These are phyloP conservation scores for Myodes glareolus DNA, from an alignment of 2,113 vertebrate species.

Conservation along the genomic window DNA sequence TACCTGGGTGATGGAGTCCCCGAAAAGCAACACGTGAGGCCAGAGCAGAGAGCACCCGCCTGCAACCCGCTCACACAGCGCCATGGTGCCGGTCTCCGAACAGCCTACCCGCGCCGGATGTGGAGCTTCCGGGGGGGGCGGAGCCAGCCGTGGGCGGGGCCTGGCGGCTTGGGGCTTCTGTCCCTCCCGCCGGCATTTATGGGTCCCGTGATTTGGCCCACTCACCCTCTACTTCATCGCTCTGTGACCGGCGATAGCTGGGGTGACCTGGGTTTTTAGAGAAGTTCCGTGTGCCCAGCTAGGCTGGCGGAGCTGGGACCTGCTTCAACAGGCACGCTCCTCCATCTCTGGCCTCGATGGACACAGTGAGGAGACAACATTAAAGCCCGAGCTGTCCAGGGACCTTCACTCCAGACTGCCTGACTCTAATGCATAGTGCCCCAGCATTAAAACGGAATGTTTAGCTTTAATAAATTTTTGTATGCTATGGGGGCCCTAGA, in stretches of 20 bases:
- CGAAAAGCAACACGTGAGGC: slow-evolving; percentile 93
- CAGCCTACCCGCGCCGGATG: not conserved
- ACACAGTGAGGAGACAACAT: no score
- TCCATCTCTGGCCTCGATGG: not conserved
- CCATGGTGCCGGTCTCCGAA: rapidly evolving
- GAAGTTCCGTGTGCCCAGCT: not conserved
- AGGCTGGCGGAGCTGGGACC: not conserved
- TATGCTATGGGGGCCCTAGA: not conserved
- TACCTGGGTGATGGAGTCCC: slow-evolving; percentile 98
- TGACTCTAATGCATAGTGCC: not conserved
- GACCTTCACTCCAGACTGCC: not conserved
- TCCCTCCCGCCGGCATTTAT: not conserved
- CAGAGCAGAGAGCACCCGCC: slow-evolving; percentile 72
- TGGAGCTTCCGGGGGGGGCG: not conserved
- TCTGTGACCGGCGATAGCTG: not conserved
- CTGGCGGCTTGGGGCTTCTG: not conserved
- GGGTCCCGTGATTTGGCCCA: rapidly evolving
- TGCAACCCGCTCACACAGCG: rapidly evolving
- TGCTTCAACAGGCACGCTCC: not conserved
- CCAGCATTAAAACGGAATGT: not conserved
- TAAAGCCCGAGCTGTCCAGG: not conserved
- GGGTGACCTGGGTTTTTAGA: not conserved
- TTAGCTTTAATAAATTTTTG: not conserved
- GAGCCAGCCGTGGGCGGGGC: rapidly evolving
- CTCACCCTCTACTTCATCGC: not conserved